A percentile compares a stretch with the other conserved stretches of the same genome.
Conservation (phyloP, 2,113 vertebrate genomes). For the Pterocles orientalis region DNA sequence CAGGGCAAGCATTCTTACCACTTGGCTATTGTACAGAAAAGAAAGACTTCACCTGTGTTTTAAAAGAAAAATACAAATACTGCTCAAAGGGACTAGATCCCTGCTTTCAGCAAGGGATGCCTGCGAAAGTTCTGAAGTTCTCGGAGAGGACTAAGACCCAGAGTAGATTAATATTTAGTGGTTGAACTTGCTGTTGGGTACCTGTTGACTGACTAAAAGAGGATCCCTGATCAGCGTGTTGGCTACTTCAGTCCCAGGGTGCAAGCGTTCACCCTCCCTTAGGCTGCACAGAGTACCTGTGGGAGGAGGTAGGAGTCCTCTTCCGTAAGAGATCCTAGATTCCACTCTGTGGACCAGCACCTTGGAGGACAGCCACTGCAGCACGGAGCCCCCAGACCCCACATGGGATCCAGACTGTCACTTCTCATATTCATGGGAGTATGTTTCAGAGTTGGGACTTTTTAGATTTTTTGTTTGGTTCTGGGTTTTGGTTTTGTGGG, state of each 20-base stretch:
- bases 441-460: background rate
- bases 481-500: background rate
- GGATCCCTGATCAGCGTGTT: background rate
- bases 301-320: background rate
- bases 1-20: constrained; percentile 3
- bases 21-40: constrained; percentile 14
- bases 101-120: background rate
- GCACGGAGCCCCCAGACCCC: background rate
- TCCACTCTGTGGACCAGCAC: background rate
- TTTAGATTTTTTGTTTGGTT: background rate
- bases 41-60: background rate
- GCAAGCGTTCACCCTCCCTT: background rate
- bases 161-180: background rate
- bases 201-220: background rate
- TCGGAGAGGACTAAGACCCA: background rate
- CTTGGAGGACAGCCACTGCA: background rate
- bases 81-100: background rate
- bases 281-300: background rate
- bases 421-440: background rate
- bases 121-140: background rate
- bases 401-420: background rate
- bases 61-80: background rate
- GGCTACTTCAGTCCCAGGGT: background rate
- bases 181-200: background rate
- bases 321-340: background rate